These are phyloP conservation scores for Papilio machaon DNA, from an alignment of 1,140 invertebrate genomes.

Conservation along the genomic window DNA sequence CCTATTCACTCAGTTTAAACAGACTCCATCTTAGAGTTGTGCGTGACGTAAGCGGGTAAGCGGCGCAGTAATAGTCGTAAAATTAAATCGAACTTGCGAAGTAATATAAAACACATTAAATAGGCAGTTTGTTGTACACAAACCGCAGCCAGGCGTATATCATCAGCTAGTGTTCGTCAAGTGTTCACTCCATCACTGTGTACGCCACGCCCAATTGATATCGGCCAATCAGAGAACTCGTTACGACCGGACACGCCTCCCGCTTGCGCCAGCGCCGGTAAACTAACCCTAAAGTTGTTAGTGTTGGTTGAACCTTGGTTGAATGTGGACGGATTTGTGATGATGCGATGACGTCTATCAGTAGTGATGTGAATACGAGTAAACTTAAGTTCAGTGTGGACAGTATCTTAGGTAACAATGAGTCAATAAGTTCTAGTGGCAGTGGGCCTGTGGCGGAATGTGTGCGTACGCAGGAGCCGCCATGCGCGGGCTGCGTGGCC, in stretches of 20 bases:
- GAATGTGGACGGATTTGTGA: constrained; percentile 44
- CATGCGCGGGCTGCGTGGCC: constrained; percentile 74
- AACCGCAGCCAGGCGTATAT: constrained; percentile 69
- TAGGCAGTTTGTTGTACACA: constrained; percentile 77
- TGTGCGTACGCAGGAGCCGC: constrained; percentile 61
- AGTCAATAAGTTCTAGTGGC: constrained; percentile 38
- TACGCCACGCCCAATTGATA: constrained; percentile 57
- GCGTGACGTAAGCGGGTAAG: constrained; percentile 62
- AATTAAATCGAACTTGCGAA: constrained; percentile 74
- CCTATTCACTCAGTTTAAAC: constrained; percentile 1
- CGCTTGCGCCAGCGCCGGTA: constrained; percentile 60
- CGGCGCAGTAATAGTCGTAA: constrained; percentile 61
- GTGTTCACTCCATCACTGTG: constrained; percentile 60
- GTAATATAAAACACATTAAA: constrained; percentile 80
- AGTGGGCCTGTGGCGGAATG: constrained; percentile 51
- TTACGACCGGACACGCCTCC: constrained; percentile 64
- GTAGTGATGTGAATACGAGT: constrained; percentile 62
- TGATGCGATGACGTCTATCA: constrained; percentile 71
- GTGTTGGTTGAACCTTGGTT: constrained; percentile 41
- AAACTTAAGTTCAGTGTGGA: constrained; percentile 80
- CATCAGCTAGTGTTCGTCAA: constrained; percentile 65
- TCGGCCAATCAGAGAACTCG: constrained; percentile 57
- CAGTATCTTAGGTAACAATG: constrained; percentile 69
- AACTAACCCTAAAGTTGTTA: constrained; percentile 24
- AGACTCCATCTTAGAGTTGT: constrained; percentile 40